Conservation (phyloP, 1,140 invertebrate genomes). For the Antheraea mylitta region DNA sequence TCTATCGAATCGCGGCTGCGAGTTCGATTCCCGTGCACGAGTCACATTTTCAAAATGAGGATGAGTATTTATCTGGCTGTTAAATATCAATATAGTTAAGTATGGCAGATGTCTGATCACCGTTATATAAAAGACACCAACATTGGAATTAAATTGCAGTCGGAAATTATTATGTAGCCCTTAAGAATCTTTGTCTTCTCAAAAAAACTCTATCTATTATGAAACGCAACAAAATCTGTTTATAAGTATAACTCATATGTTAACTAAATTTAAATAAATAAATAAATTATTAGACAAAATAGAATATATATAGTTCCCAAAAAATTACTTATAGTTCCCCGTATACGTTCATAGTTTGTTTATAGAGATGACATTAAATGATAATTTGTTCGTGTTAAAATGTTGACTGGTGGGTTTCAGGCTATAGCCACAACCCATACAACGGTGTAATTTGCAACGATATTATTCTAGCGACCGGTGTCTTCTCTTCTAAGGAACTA, state of each 20-base stretch:
- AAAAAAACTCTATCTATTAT: neutral
- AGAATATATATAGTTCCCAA: too few species aligned
- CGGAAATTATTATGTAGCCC: too few species aligned
- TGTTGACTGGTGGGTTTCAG: conserved; percentile 81
- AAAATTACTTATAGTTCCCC: neutral
- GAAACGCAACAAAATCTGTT: conserved; percentile 5
- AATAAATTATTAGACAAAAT: neutral
- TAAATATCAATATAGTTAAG: too few species aligned
- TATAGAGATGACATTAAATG: conserved; percentile 25
- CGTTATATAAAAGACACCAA: too few species aligned
- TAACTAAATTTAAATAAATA: neutral
- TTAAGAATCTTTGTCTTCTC: too few species aligned
- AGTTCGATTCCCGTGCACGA: too few species aligned
- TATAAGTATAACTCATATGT: too few species aligned
- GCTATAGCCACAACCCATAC: conserved; percentile 97
- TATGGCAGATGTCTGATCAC: too few species aligned
- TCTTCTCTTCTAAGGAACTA: conserved; percentile 98
- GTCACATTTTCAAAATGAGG: too few species aligned
- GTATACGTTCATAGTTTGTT: conserved; percentile 40
- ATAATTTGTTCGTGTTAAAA: conserved; percentile 6
- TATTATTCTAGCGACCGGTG: conserved; percentile 98
- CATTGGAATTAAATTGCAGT: too few species aligned
- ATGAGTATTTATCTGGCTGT: too few species aligned
- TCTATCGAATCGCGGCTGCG: too few species aligned
- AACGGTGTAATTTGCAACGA: conserved; percentile 99